Conservation (phyloP, 2,797 vertebrate species). For the Cyprinodon diabolis region DNA sequence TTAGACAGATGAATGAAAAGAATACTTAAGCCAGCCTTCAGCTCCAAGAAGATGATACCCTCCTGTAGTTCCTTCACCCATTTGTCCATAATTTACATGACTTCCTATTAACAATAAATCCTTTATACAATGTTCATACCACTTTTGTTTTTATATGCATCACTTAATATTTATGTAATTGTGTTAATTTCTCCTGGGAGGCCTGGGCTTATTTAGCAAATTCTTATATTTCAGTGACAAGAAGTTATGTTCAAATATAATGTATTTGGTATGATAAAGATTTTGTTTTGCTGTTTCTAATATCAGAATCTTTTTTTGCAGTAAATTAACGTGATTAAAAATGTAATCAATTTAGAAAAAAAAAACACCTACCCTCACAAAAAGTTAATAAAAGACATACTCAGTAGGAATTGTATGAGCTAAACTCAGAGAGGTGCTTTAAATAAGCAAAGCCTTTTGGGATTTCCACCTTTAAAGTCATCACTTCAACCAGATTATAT, state of each 20-base stretch:
- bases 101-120: too few relatives aligned
- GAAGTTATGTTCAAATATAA: not conserved
- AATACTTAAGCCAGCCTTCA: too few relatives aligned
- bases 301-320: not conserved
- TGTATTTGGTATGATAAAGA: not conserved
- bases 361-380: not conserved
- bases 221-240: not conserved
- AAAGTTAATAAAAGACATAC: not conserved
- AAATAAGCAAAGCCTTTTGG: conserved; percentile 4
- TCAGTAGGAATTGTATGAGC: not conserved
- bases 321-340: not conserved
- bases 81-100: too few relatives aligned
- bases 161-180: too few relatives aligned
- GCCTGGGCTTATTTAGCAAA: not conserved
- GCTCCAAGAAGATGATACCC: too few relatives aligned
- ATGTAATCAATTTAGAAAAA: not conserved
- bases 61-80: too few relatives aligned
- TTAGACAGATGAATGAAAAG: too few relatives aligned
- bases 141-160: too few relatives aligned
- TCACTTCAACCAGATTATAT: conserved; percentile 41
- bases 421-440: conserved; percentile 5
- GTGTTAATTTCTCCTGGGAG: too few relatives aligned
- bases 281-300: not conserved
- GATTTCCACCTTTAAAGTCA: conserved; percentile 24
- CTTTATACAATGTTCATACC: too few relatives aligned